These are phyloP conservation scores for Sinohyriopsis cumingii DNA, from an alignment of 2,888 invertebrate species.

Conservation along the genomic window DNA sequence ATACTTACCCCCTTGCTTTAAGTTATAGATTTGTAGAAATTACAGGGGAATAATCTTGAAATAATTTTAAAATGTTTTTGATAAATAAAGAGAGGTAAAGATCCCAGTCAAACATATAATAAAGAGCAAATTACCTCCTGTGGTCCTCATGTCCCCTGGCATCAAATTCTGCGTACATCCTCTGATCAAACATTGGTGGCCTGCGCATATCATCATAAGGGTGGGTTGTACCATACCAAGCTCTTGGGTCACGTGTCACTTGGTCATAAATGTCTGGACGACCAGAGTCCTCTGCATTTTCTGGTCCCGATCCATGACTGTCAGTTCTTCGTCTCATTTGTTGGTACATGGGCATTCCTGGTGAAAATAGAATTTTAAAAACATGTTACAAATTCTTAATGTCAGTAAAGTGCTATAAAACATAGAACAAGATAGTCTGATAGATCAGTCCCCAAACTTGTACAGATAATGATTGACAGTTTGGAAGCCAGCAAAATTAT, in stretches of 20 bases:
- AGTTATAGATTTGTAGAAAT: no score
- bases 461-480: no score
- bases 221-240: conserved; percentile 20
- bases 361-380: conserved; percentile 1
- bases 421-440: no score
- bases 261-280: conserved; percentile 2
- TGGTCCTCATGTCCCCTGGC: conserved; percentile 39
- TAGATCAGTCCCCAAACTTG: no score
- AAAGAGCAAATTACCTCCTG: conserved; percentile 42
- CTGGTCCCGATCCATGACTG: conserved; percentile 65
- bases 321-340: conserved; percentile 56
- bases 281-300: conserved; percentile 54
- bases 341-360: conserved; percentile 68
- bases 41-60: no score
- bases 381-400: neutral
- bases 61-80: no score
- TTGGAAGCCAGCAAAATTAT: no score
- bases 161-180: conserved; percentile 59
- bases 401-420: no score
- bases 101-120: neutral
- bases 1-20: no score
- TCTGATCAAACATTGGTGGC: conserved; percentile 53
- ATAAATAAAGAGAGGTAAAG: no score
- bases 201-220: conserved; percentile 61
- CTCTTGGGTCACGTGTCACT: conserved; percentile 12